Evolutionary conservation across 2,888 invertebrate species (phyloP).

Genomic region (Cyrtodaria siliqua): DNA sequence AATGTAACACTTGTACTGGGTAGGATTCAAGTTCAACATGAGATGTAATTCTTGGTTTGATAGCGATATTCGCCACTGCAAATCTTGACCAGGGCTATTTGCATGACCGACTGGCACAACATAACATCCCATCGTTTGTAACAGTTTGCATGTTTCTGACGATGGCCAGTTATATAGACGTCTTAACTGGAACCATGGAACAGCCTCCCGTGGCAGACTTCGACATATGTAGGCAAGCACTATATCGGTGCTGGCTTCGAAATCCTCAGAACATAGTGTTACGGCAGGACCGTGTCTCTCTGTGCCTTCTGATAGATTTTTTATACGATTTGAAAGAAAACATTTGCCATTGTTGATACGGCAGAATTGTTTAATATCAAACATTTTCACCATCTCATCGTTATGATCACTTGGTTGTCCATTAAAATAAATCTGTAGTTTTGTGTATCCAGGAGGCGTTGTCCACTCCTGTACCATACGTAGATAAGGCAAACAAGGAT

Average conservation of each 20-base stretch:
- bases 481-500: no score
- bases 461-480: no score
- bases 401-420: no score
- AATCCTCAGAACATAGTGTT: neutral
- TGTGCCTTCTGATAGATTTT: no score
- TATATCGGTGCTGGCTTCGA: neutral
- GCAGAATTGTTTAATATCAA: no score
- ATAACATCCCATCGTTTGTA: constrained; percentile 9
- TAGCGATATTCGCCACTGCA: constrained; percentile 42
- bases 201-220: neutral
- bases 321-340: no score
- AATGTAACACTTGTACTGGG: constrained; percentile 37
- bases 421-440: no score
- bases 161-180: constrained; percentile 11
- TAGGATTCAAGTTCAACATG: constrained; percentile 23
- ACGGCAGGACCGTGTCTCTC: constrained; percentile 11
- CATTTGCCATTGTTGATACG: no score
- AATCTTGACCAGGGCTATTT: neutral
- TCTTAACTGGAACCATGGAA: neutral
- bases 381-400: no score
- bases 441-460: no score
- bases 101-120: constrained; percentile 17
- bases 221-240: constrained; percentile 2
- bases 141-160: neutral
- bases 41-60: constrained; percentile 24